Conservation (phyloP, 2,797 vertebrate genomes). For the Pithecia hirsuta region DNA sequence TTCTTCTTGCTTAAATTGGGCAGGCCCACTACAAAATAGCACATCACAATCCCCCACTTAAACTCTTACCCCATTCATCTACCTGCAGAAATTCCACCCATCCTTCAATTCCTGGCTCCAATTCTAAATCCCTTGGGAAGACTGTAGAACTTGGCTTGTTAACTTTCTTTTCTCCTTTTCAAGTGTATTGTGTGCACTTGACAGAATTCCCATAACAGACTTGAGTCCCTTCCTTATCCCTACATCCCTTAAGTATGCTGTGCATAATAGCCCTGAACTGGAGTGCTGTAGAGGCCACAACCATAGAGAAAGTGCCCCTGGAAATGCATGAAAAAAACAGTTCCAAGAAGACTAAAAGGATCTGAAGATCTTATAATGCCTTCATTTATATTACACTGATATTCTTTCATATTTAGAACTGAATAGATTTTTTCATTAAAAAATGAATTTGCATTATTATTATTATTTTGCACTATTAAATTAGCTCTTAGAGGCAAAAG, state of each 20-base stretch:
- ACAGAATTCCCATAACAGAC: background rate
- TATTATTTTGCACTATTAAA: background rate
- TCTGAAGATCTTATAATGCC: background rate
- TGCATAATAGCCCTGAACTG: background rate
- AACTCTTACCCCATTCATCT: background rate
- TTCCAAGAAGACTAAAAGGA: background rate
- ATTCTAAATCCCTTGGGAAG: background rate
- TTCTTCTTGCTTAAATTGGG: background rate
- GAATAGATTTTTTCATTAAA: background rate
- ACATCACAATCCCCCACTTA: background rate
- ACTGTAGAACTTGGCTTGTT: background rate
- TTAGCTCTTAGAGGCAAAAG: background rate
- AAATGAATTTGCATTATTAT: background rate
- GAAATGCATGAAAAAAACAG: background rate
- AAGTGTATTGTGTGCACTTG: background rate
- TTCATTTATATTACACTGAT: background rate
- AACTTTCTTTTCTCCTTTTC: background rate
- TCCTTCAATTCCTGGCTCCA: background rate
- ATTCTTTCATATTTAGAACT: background rate
- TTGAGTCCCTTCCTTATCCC: background rate
- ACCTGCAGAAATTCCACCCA: background rate
- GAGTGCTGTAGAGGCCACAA: background rate
- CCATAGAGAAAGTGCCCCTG: background rate
- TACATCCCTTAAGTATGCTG: background rate
- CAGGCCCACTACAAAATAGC: background rate